A percentile compares a stretch with the other conserved stretches of the same genome.
These are phyloP conservation scores for Drosophila aldrichi DNA, from an alignment of 2,888 invertebrate genomes.

Conservation along the genomic window DNA sequence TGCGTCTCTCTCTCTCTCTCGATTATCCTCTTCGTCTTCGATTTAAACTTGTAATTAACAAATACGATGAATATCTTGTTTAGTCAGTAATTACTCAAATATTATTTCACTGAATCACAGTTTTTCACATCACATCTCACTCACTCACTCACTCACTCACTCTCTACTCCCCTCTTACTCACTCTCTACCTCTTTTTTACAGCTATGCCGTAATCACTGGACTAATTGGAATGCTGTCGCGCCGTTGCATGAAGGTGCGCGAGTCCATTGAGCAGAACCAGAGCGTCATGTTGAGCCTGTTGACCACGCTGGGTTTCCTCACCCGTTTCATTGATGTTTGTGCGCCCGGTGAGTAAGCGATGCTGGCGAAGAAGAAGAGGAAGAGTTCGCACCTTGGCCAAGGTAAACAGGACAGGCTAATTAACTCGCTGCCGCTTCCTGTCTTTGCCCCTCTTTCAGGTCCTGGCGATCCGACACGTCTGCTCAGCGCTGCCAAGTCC, in stretches of 20 bases:
- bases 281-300: constrained; percentile 84
- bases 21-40: not conserved
- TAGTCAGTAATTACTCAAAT: not conserved
- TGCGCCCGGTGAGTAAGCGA: constrained; percentile 82
- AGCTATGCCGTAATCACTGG: constrained; percentile 93
- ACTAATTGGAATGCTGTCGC: constrained; percentile 91
- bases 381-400: constrained; percentile 54
- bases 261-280: constrained; percentile 87
- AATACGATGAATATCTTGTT: not conserved
- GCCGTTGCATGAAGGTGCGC: constrained; percentile 89
- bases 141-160: not conserved
- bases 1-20: not conserved
- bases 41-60: not conserved
- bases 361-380: no score
- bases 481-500: constrained; percentile 83
- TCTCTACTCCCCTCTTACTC: not conserved
- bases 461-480: constrained; percentile 84
- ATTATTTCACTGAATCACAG: not conserved
- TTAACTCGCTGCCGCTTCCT: constrained; percentile 30
- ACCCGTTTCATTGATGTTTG: constrained; percentile 85
- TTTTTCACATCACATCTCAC: not conserved
- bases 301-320: constrained; percentile 85
- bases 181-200: constrained; percentile 80
- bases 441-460: constrained; percentile 64
- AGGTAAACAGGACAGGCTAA: constrained; percentile 30